A percentile compares a stretch with the other conserved stretches of the same genome.
Conservation (phyloP, 1,140 invertebrate species). For the Neodiprion lecontei region DNA sequence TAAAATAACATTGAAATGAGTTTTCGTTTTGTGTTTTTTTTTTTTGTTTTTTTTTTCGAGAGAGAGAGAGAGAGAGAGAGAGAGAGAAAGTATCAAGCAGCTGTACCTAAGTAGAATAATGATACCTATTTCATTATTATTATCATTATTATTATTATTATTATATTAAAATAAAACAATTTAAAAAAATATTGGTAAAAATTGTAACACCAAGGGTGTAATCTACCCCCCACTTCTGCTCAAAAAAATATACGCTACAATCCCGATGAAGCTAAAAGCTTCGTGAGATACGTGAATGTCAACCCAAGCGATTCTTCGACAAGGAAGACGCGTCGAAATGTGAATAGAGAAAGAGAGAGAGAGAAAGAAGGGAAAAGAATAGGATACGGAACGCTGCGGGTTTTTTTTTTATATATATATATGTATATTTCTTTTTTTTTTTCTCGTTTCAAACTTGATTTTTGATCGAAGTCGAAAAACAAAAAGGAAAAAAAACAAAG, state of each 20-base stretch:
- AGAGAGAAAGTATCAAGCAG: constrained; percentile 52
- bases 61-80: not conserved
- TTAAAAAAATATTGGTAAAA: constrained; percentile 15
- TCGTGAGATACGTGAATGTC: constrained; percentile 29
- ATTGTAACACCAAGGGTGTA: not conserved
- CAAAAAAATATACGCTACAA: constrained; percentile 17
- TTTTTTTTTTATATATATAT: too few relatives aligned
- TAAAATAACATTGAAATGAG: not conserved
- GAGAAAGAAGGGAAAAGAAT: too few relatives aligned
- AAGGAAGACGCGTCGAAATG: too few relatives aligned
- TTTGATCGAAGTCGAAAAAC: not conserved
- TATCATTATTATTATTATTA: constrained; percentile 44
- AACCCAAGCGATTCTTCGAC: not conserved
- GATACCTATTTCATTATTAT: constrained; percentile 46
- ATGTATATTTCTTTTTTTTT: too few relatives aligned
- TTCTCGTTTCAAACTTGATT: not conserved
- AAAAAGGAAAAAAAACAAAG: constrained; percentile 5
- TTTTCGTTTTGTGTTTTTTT: constrained; percentile 32
- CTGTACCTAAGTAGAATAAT: constrained; percentile 58
- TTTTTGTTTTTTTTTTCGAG: constrained; percentile 30
- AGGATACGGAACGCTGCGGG: too few relatives aligned
- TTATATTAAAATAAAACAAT: constrained; percentile 26
- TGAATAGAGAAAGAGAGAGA: too few relatives aligned
- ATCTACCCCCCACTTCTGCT: too few relatives aligned
- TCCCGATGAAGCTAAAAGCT: constrained; percentile 24